Percentiles rank a stretch among this genome's conserved stretches.
Evolutionary conservation across 1,140 invertebrate species (phyloP).

Genomic region (Cotesia chilonis): DNA sequence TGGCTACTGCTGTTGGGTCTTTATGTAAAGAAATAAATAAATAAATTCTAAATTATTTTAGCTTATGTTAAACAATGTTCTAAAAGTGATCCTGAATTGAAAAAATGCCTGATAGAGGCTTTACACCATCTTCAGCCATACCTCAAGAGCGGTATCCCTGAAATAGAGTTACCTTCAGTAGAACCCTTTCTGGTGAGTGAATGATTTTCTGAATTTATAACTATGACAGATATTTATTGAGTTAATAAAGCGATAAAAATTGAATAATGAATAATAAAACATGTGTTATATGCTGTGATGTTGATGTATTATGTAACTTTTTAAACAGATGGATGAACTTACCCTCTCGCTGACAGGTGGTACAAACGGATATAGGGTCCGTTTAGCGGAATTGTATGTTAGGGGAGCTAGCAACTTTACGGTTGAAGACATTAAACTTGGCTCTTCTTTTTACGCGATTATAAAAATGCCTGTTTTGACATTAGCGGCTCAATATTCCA

Average conservation of each 20-base stretch:
- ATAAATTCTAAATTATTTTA: slow-evolving; percentile 56
- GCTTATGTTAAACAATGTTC: slow-evolving; percentile 78
- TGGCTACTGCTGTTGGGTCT: neutral
- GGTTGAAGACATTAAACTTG: slow-evolving; percentile 71
- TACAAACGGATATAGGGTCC: slow-evolving; percentile 75
- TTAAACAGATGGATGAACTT: slow-evolving; percentile 71
- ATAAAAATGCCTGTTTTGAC: slow-evolving; percentile 74
- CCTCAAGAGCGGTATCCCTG: slow-evolving; percentile 72
- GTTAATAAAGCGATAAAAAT: neutral
- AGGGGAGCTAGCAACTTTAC: slow-evolving; percentile 77
- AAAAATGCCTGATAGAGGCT: slow-evolving; percentile 70
- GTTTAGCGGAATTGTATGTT: slow-evolving; percentile 73
- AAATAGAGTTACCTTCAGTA: slow-evolving; percentile 75
- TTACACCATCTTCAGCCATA: slow-evolving; percentile 74
- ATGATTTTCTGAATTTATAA: neutral
- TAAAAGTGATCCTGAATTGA: slow-evolving; percentile 71
- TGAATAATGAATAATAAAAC: neutral
- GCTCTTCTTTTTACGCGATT: slow-evolving; percentile 72
- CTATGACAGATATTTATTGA: neutral
- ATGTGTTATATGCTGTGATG: neutral
- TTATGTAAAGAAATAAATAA: slow-evolving; percentile 6
- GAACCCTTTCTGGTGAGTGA: slow-evolving; percentile 72
- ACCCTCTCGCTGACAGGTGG: slow-evolving; percentile 75
- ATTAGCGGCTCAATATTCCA: slow-evolving; percentile 76
- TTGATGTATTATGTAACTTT: slow-evolving; percentile 10